Evolutionary conservation across 2,113 vertebrate species (phyloP), one percentile per base, ranked within the genome.

Genomic region (Pteropus alecto): DNA sequence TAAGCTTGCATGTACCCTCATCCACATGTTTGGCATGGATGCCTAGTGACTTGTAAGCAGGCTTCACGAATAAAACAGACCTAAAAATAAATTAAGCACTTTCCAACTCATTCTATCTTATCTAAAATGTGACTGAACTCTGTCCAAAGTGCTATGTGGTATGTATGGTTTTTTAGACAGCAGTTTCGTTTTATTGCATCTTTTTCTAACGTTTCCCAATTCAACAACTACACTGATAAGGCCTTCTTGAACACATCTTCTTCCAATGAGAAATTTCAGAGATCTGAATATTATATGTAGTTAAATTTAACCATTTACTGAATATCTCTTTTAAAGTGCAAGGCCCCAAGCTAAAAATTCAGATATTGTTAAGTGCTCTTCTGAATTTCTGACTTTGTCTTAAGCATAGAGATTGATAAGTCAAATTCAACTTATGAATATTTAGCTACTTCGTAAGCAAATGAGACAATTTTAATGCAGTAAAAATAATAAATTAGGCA

Each of bases 361-460:
- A 82, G 79, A 24, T 19, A 28, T 4, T 43, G 2, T 8, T 41
- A 35, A 11, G 18, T 9, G 1, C 7, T 18, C 54, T 88, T 89
- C 51, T 76, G 11, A 81, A 86, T 81, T 58, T 94, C 88, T 91
- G 51, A 76, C 48, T 95, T 93, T 91, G 46, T 15, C 68, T 68
- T 65, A 86, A 92, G 33, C n/a, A 87, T 2, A 35, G 61, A 35
- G 61, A 54, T 54, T 22, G 33, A 16, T 7, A 81, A 38, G 46
- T 65, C 63, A 93, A 87, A 65, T 56, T 81, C 26, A 61, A 65
- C 12, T 81, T 85, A 88, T 1, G n/a, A 83, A 56, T 67, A 74
- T 90, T 89, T 18, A 56, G 77, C 28, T 43, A 82, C 63, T 87
- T 56, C 28, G 13, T 76, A 84, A 76, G 51, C 35, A 70, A 74